Conservation (phyloP, 2,888 invertebrate genomes). For the Synanthedon formicaeformis region DNA sequence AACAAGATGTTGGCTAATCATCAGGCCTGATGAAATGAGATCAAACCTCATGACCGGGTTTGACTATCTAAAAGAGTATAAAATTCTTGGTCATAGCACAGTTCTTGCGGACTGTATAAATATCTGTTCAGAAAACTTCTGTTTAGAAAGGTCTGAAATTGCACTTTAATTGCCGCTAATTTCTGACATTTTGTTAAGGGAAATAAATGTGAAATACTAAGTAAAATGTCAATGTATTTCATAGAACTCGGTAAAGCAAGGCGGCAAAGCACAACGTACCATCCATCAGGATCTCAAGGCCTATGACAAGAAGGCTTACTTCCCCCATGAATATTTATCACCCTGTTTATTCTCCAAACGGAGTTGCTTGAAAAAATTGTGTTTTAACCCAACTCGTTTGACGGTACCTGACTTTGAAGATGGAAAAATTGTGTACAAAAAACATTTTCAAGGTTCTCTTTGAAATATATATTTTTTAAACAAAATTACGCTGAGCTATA, state of each 20-base stretch:
- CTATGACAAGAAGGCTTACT: constrained; percentile 62
- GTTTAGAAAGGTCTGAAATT: too few relatives aligned
- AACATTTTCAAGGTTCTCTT: constrained; percentile 5
- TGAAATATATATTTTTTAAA: background rate
- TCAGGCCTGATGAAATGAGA: too few relatives aligned
- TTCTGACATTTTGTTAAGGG: too few relatives aligned
- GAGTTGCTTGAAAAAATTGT: constrained; percentile 27
- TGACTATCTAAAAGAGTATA: too few relatives aligned
- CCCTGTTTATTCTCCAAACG: constrained; percentile 41
- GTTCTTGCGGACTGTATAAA: too few relatives aligned
- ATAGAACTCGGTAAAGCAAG: constrained; percentile 22
- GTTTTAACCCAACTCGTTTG: constrained; percentile 25
- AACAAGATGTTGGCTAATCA: too few relatives aligned
- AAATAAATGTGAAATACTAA: background rate
- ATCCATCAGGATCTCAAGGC: constrained; percentile 59
- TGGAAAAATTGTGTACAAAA: constrained; percentile 13
- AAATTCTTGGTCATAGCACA: too few relatives aligned
- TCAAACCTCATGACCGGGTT: too few relatives aligned
- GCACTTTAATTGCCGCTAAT: too few relatives aligned
- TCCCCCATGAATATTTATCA: constrained; percentile 60
- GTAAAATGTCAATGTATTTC: constrained; percentile 8
- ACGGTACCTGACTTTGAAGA: constrained; percentile 18
- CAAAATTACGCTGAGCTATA: too few relatives aligned
- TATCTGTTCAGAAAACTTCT: too few relatives aligned
- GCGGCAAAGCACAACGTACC: constrained; percentile 33